Base-by-base conservation (phyloP, 2,797 vertebrate species). In the Sciurus carolinensis region DNA sequence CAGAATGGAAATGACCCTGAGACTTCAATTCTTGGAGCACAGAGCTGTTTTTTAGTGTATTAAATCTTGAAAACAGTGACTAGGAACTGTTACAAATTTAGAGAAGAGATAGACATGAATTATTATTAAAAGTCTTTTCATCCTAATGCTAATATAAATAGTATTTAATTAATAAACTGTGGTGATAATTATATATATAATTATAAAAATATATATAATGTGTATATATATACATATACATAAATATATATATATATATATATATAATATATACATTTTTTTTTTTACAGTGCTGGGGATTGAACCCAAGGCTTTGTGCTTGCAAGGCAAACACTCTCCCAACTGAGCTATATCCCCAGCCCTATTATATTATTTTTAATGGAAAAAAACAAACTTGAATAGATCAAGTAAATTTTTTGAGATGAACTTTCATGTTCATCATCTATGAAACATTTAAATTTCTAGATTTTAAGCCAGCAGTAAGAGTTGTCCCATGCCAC, bases 111-210 rank as follows among this genome's bases (percentile, higher is more conserved):
- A 86, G 15, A 52, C 36, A 62, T n/a, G n/a, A 87, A 80, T 80
- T 94, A 80, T 80, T 94, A 13, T 86, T 95, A 71, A 72, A 82
- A 84, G 17, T 12, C 30, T 94, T 95, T 88, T 82, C 50, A 73
- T 95, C 64, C 18, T 87, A 67, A 82, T 72, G 52, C 10, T 66
- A 92, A 66, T 39, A 59, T 77, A 85, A 86, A 24, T 50, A 88
- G 1, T 24, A 91, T 72, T 90, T 85, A 77, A 77, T 69, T 28
- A 62, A n/a, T 73, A 90, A 96, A 72, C 33, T 50, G 0, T 71
- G 52, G 87, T 28, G 26, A 36, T 95, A 92, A 79, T 82, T 5
- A n/a, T 50, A 54, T 50, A 54, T 39, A 39, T 39, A 39, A 39
- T 39, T 39, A 39, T 39, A 39, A 39, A 39, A 39, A 39, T 39